phyloP scores from a whole-genome alignment of 2,113 vertebrate genomes.

The Strix aluco region DNA sequence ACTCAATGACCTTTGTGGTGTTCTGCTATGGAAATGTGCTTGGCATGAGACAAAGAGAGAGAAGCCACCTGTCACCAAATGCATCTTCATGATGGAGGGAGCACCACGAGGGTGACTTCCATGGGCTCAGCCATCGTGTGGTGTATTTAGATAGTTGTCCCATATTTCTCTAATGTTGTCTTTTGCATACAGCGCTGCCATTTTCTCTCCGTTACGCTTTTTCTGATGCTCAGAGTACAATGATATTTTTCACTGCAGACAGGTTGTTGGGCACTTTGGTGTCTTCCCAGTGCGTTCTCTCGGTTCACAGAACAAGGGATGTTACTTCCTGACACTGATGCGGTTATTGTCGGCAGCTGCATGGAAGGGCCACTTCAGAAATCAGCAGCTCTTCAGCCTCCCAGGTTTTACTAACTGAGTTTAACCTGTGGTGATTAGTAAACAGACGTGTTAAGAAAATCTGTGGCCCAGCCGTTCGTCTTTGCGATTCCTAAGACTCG shows the following conservation, averaged over 20 bases:
- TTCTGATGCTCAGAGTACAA: background rate
- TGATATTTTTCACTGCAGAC: background rate
- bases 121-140: rapidly evolving
- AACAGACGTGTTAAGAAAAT: background rate
- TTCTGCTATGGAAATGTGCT: background rate
- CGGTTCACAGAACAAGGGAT: background rate
- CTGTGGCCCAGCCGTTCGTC: background rate
- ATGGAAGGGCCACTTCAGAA: background rate
- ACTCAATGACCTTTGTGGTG: background rate
- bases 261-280: background rate
- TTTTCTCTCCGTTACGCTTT: background rate
- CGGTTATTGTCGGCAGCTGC: background rate
- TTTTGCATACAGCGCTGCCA: background rate
- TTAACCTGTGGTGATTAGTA: background rate
- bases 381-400: background rate
- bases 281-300: background rate
- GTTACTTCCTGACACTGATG: background rate
- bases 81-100: background rate
- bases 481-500: background rate
- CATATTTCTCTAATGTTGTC: background rate
- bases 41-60: background rate
- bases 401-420: background rate
- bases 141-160: background rate
- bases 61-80: background rate
- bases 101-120: background rate